Base-by-base conservation (phyloP, 2,113 vertebrate genomes). In the Neodon shergylaensis region DNA sequence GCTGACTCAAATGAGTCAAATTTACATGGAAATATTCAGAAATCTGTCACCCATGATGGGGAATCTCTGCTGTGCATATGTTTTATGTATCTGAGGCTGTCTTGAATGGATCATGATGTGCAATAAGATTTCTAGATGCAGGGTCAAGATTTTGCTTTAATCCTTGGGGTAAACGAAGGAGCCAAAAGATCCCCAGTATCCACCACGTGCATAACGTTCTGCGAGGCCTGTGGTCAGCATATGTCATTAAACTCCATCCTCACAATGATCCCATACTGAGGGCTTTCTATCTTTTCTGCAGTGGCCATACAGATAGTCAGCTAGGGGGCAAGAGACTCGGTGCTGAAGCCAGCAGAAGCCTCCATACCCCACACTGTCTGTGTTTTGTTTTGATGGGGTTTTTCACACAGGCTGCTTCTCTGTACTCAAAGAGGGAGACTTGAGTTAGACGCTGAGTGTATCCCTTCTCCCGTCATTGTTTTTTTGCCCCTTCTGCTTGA, bases 61-160 rank as follows among this genome's bases (percentile, higher is more conserved):
- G 26, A 94, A 94, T 96, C 66, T 47, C 96, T 54, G 77, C 9
- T 97, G 28, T 90, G 17, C 1, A 3, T 96, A 7, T 93, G 92
- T 96, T 17, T 85, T 22, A 17, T 95, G n/a, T 83, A 89, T 87
- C 21, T 17, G 16, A 42, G 22, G 68, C 0, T 4, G 4, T 76
- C 88, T 86, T 68, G 91, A 76, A 58, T 31, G 82, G 31, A 93
- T 88, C 17, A 85, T 49, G 96, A n/a, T 88, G 2, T 74, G 52
- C 2, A 91, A 26, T 90, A 19, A 19, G 31, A 87, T 92, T 82
- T 93, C 65, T 90, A 79, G n/a, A 72, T 66, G 10, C 26, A 89
- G 72, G 54, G 22, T 89, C 44, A 93, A 93, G 72, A 66, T 77
- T 87, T 90, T 28, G 1, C 39, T 82, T 82, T 96, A 85, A 81